These are phyloP conservation scores for Hyppa rectilinea DNA, from an alignment of 2,888 invertebrate genomes.

Conservation along the genomic window DNA sequence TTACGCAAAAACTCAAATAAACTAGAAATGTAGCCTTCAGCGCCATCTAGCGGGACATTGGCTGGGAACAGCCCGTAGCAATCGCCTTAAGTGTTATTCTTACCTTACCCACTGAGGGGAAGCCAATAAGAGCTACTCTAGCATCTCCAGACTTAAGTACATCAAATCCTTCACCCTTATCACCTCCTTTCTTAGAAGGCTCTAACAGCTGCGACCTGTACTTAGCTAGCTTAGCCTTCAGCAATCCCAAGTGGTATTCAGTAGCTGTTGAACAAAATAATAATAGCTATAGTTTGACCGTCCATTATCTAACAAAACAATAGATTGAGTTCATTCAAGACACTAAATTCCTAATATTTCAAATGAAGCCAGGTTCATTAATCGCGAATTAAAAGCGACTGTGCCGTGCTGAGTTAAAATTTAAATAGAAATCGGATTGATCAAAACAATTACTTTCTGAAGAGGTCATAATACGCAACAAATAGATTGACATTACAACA, in stretches of 20 bases:
- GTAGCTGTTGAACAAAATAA: conserved; percentile 93
- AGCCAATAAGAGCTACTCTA: conserved; percentile 98
- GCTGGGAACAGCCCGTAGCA: no score
- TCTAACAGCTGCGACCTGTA: conserved; percentile 98
- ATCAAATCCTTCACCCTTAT: conserved; percentile 99
- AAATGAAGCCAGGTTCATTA: neutral
- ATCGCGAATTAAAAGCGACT: neutral
- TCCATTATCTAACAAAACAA: neutral
- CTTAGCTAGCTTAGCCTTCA: conserved; percentile 99
- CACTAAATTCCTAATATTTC: conserved; percentile 53
- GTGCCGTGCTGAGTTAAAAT: neutral
- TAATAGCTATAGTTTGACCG: neutral
- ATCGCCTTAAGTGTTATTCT: conserved; percentile 58
- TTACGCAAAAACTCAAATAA: no score
- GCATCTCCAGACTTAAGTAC: conserved; percentile 99
- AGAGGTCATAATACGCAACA: neutral
- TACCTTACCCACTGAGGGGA: conserved; percentile 99
- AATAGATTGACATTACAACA: neutral
- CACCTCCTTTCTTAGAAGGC: conserved; percentile 96
- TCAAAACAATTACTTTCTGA: conserved; percentile 13
- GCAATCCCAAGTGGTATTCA: conserved; percentile 99
- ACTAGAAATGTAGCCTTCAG: no score
- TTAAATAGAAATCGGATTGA: neutral
- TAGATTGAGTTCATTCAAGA: no score
- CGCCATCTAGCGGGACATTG: no score